These are phyloP conservation scores for Coracopsis vasa DNA, from an alignment of 2,113 vertebrate species.

Conservation along the genomic window DNA sequence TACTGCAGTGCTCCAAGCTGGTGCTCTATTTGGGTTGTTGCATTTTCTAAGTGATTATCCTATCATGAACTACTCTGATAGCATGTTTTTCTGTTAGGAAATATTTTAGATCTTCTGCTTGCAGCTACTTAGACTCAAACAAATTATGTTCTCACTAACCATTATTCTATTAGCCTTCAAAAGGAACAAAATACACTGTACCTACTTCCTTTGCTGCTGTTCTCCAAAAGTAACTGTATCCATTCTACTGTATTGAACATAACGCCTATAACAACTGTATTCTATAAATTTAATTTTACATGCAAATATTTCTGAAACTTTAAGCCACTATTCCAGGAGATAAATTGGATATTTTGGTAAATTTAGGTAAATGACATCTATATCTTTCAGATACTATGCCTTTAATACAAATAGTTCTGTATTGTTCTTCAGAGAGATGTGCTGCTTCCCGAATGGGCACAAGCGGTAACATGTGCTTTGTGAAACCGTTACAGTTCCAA, in stretches of 20 bases:
- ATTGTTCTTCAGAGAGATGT: not conserved
- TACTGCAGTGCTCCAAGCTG: not conserved
- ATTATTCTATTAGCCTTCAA: not conserved
- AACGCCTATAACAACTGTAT: not conserved
- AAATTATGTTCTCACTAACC: not conserved
- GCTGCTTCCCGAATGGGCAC: not conserved
- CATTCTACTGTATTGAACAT: not conserved
- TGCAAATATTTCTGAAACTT: not conserved
- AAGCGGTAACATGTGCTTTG: not conserved
- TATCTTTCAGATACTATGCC: not conserved
- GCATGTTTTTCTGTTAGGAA: not conserved
- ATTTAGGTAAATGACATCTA: not conserved
- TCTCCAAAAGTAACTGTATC: not conserved
- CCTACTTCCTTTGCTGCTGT: not conserved
- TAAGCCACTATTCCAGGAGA: not conserved
- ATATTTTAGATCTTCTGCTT: not conserved
- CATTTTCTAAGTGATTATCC: not conserved
- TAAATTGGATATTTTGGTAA: not conserved
- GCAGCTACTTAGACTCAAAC: not conserved
- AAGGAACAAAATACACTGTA: not conserved
- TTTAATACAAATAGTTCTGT: not conserved
- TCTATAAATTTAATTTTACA: not conserved
- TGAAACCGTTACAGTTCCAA: not conserved
- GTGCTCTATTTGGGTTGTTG: not conserved
- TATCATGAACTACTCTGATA: not conserved